A percentile compares a stretch with the other conserved stretches of the same genome.
Conservation (phyloP, 92 coral and sea anemone species). For the Desmophyllum pertusum region DNA sequence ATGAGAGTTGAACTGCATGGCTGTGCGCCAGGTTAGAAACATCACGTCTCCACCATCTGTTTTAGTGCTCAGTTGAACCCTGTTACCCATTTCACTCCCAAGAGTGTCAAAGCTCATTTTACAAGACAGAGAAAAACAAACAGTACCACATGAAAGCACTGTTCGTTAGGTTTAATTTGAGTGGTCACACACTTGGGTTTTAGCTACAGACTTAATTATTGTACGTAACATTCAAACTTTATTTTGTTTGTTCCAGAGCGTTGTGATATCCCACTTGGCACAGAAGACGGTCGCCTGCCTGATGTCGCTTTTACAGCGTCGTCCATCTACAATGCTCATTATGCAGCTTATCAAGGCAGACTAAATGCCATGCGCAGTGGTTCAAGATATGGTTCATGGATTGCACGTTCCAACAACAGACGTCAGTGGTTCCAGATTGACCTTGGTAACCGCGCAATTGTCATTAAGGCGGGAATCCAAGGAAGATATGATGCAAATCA, state of each 20-base stretch:
- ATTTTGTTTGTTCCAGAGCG: conserved; percentile 41
- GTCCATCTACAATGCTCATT: conserved; percentile 59
- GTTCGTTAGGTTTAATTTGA: too few relatives aligned
- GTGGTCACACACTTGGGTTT: too few relatives aligned
- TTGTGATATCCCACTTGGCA: conserved; percentile 85
- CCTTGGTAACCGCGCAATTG: conserved; percentile 69
- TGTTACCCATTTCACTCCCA: too few relatives aligned
- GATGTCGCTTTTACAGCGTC: conserved; percentile 83
- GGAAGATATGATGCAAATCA: conserved; percentile 82
- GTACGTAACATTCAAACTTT: background rate
- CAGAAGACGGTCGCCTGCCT: conserved; percentile 87
- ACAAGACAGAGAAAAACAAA: too few relatives aligned
- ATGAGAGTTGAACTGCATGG: conserved; percentile 85
- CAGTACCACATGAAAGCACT: too few relatives aligned
- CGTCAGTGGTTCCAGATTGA: conserved; percentile 82
- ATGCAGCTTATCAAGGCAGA: conserved; percentile 80
- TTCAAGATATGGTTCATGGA: conserved; percentile 65
- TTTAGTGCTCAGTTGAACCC: too few relatives aligned
- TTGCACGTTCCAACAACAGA: conserved; percentile 77
- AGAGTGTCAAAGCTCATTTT: too few relatives aligned
- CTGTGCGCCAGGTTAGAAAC: conserved; percentile 72
- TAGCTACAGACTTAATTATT: too few relatives aligned
- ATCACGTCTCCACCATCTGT: background rate
- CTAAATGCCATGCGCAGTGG: conserved; percentile 74
- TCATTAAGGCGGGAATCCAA: conserved; percentile 75